Conservation (phyloP, 2,888 invertebrate genomes). For the Polyploca ridens region DNA sequence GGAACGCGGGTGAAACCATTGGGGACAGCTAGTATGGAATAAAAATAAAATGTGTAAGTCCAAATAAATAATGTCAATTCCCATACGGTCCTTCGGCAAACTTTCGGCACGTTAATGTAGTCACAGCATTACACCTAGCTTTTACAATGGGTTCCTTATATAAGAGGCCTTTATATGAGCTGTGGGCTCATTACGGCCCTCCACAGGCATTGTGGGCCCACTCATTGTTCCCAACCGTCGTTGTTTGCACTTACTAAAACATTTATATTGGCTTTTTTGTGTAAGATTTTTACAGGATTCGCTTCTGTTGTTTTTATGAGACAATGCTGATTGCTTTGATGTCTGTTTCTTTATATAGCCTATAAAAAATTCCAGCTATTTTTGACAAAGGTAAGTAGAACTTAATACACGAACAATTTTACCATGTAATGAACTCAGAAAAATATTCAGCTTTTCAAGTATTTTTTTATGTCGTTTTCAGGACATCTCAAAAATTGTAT, state of each 20-base stretch:
- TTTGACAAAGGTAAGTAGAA: too few relatives aligned
- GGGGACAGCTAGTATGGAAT: too few relatives aligned
- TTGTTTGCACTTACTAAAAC: conserved; percentile 8
- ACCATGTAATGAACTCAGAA: too few relatives aligned
- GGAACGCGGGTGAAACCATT: too few relatives aligned
- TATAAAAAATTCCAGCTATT: too few relatives aligned
- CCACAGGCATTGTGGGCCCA: conserved; percentile 8
- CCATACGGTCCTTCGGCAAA: not conserved
- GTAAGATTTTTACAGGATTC: not conserved
- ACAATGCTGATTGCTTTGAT: conserved; percentile 3
- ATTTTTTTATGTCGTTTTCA: too few relatives aligned
- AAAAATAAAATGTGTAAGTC: too few relatives aligned
- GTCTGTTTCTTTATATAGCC: not conserved
- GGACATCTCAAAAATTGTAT: too few relatives aligned
- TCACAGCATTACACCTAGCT: not conserved
- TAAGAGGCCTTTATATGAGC: conserved; percentile 10
- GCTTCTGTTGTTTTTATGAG: conserved; percentile 1
- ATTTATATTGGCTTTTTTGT: conserved; percentile 11
- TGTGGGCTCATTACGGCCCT: not conserved
- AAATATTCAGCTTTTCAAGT: too few relatives aligned
- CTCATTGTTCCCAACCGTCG: conserved; percentile 4
- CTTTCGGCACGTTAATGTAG: not conserved
- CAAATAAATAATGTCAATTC: not conserved
- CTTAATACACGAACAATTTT: too few relatives aligned
- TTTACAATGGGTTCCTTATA: conserved; percentile 12